Evolutionary conservation across 2,888 invertebrate genomes (phyloP).

Genomic region (Melanotus villosus): DNA sequence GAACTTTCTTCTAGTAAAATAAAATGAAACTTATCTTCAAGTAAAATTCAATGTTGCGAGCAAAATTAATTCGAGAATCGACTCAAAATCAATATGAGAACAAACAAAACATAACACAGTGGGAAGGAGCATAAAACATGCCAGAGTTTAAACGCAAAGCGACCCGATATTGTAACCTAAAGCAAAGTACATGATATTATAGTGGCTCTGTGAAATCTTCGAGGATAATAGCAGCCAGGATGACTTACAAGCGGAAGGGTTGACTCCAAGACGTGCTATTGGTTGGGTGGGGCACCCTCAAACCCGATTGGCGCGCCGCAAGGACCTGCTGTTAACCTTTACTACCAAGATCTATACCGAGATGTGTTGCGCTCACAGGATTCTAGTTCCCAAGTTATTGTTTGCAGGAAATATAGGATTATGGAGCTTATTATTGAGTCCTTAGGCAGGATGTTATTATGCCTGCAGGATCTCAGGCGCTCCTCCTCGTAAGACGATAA

Average conservation of each 20-base stretch:
- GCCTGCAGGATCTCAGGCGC: conserved; percentile 51
- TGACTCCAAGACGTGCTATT: conserved; percentile 68
- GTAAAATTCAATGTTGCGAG: background rate
- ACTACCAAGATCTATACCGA: conserved; percentile 66
- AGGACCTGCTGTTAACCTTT: conserved; percentile 65
- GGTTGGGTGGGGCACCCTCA: conserved; percentile 68
- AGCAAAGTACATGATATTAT: conserved; percentile 61
- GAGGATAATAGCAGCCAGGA: conserved; percentile 41
- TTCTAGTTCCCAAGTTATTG: conserved; percentile 59
- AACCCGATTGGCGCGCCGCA: conserved; percentile 69
- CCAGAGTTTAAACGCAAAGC: conserved; percentile 56
- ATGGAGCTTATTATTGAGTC: conserved; percentile 61
- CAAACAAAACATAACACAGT: conserved; percentile 60
- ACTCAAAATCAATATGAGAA: conserved; percentile 48
- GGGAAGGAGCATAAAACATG: conserved; percentile 58
- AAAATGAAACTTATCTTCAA: too few relatives aligned
- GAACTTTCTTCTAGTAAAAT: too few relatives aligned
- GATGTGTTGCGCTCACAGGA: conserved; percentile 49
- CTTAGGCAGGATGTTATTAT: conserved; percentile 56
- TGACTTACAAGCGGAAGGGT: conserved; percentile 60
- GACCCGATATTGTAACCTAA: conserved; percentile 60
- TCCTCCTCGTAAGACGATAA: conserved; percentile 49
- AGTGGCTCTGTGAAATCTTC: conserved; percentile 55
- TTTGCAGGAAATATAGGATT: conserved; percentile 65
- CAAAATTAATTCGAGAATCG: conserved; percentile 12